phyloP scores from a whole-genome alignment of 2,888 invertebrate genomes.

The Choreutis nemorana region DNA sequence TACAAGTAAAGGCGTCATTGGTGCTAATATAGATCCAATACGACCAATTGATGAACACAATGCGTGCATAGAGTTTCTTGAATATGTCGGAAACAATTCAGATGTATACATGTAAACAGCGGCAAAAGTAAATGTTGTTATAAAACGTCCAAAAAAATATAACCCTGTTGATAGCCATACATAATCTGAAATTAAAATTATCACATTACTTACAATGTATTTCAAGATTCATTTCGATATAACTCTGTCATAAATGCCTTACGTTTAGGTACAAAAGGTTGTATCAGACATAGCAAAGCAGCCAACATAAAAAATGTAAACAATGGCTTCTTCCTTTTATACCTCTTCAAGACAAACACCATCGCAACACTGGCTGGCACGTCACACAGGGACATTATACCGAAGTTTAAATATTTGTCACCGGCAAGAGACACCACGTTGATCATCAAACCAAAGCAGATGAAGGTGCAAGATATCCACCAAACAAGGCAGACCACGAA shows the following conservation, averaged over 20 bases:
- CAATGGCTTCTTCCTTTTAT: conserved; percentile 64
- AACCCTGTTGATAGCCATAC: conserved; percentile 18
- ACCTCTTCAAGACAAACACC: conserved; percentile 58
- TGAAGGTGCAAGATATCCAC: conserved; percentile 73
- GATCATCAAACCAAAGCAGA: conserved; percentile 79
- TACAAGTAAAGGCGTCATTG: conserved; percentile 33
- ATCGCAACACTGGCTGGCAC: conserved; percentile 66
- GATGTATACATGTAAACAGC: conserved; percentile 27
- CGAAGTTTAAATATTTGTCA: conserved; percentile 79
- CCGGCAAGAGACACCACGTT: conserved; percentile 78
- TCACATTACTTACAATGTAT: neutral
- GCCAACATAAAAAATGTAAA: conserved; percentile 62
- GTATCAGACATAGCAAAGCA: conserved; percentile 64
- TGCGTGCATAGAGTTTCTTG: conserved; percentile 28
- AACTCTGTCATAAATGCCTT: conserved; percentile 16
- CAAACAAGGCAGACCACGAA: conserved; percentile 28
- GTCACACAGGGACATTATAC: conserved; percentile 62
- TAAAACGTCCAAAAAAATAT: conserved; percentile 19
- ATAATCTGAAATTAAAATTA: conserved; percentile 11
- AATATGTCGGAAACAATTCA: conserved; percentile 29
- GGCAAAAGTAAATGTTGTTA: conserved; percentile 18
- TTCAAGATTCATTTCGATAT: neutral
- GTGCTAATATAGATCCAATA: conserved; percentile 24
- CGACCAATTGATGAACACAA: conserved; percentile 28
- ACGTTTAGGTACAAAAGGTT: conserved; percentile 67